Conservation (phyloP, 2,888 invertebrate species). For the Yponomeuta evonymella region DNA sequence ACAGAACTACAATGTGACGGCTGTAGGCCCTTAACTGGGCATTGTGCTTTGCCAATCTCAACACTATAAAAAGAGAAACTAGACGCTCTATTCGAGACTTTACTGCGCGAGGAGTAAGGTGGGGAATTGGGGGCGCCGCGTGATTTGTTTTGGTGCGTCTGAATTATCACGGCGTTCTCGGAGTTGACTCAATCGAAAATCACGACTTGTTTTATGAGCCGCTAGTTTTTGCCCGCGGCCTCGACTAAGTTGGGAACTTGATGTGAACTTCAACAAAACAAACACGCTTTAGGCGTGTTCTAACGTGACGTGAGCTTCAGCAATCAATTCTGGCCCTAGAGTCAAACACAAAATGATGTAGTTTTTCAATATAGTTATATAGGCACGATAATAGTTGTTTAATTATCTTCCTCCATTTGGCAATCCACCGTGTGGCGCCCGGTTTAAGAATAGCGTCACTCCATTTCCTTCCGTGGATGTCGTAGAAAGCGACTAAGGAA, state of each 20-base stretch:
- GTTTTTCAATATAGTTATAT: too few relatives aligned
- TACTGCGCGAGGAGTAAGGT: neutral
- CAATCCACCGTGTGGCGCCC: too few relatives aligned
- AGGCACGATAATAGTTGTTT: too few relatives aligned
- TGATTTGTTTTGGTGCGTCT: neutral
- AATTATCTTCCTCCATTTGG: too few relatives aligned
- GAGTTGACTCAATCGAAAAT: neutral
- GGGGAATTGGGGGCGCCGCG: neutral
- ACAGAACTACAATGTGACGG: slow-evolving; percentile 13
- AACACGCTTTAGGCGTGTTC: too few relatives aligned
- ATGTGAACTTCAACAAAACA: too few relatives aligned
- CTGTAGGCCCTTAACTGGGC: slow-evolving; percentile 15
- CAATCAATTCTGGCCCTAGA: too few relatives aligned
- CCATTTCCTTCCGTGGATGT: too few relatives aligned
- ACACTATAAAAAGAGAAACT: neutral
- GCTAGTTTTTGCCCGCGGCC: neutral
- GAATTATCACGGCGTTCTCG: neutral
- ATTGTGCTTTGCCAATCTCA: slow-evolving; percentile 14
- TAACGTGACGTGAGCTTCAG: too few relatives aligned
- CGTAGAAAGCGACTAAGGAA: too few relatives aligned
- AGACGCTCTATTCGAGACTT: neutral
- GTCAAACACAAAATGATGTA: too few relatives aligned
- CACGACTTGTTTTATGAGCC: neutral
- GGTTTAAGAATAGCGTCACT: too few relatives aligned
- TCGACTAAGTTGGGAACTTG: neutral